Conservation (phyloP, 2,797 vertebrate species). For the Pteronotus mesoamericanus region DNA sequence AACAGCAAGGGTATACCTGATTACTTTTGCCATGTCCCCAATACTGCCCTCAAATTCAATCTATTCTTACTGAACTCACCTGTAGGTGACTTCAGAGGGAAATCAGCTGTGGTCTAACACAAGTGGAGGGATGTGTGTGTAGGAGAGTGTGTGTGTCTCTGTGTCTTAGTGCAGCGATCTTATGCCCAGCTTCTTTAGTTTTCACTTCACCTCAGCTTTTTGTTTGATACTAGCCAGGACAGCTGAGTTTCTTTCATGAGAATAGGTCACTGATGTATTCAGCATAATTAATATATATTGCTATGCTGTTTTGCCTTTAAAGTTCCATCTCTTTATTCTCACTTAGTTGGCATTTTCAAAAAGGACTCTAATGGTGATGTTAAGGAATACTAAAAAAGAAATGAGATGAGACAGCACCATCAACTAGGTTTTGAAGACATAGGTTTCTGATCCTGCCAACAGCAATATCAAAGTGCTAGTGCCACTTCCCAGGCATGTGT, state of each 20-base stretch:
- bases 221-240: background rate
- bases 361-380: background rate
- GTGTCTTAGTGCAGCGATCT: background rate
- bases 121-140: background rate
- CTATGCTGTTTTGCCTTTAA: background rate
- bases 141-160: background rate
- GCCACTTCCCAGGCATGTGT: background rate
- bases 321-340: background rate
- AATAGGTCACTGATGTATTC: background rate
- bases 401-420: background rate
- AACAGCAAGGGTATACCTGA: background rate
- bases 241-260: background rate
- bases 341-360: background rate
- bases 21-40: background rate
- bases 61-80: background rate
- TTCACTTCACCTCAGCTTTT: background rate
- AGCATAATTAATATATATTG: background rate
- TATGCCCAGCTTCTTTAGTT: background rate
- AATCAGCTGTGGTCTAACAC: background rate
- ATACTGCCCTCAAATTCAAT: background rate
- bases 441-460: background rate
- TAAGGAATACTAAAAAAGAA: conserved; percentile 14
- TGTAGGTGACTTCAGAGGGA: background rate
- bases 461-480: background rate
- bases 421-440: background rate